Evolutionary conservation across 2,888 invertebrate genomes (phyloP), one percentile per base, ranked within the genome.

Genomic region (Oxycera nigricornis): DNA sequence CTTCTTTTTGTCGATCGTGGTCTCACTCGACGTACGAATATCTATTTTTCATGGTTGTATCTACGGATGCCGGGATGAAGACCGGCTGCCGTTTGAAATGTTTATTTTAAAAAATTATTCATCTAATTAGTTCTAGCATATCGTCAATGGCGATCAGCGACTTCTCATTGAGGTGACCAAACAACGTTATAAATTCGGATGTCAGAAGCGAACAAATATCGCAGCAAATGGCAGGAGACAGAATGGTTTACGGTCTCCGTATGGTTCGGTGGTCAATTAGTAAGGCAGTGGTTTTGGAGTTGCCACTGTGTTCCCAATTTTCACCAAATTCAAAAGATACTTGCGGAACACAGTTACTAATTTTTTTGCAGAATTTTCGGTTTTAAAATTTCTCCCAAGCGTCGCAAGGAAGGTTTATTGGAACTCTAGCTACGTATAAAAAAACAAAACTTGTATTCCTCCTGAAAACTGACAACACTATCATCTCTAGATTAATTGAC

Each of bases 121-220:
- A 24, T 70, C 72, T 73, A 75, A 75, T 73, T 75, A 75, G 75
- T 72, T 61, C 55, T 31, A 75, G 72, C 72, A 72, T 72, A 75
- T 75, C 75, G 67, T 46, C 59, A 75, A 65, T 30, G 61, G 41
- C 61, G n/a, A 65, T 67, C 73, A 31, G 55, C 28, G 61, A 67
- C 62, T 61, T 73, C 55, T 14, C n/a, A n/a, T 55, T 30, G 50
- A 50, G 41, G 59, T 62, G 31, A 31, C 55, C 39, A 62, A 65
- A 39, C 30, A 57, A 68, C 57, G 46, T 67, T 68, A 76, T 76
- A 74, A 76, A 74, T 76, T 76, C 17, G 70, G 70, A 73, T 73
- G 74, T 74, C 74, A 72, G 65, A 76, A 72, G n/a, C 50, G 55
- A 55, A 74, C 68, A 74, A 74, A 76, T 67, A 39, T 72, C 61